Evolutionary conservation across 2,113 vertebrate genomes (phyloP).

Genomic region (Notiomystis cincta): DNA sequence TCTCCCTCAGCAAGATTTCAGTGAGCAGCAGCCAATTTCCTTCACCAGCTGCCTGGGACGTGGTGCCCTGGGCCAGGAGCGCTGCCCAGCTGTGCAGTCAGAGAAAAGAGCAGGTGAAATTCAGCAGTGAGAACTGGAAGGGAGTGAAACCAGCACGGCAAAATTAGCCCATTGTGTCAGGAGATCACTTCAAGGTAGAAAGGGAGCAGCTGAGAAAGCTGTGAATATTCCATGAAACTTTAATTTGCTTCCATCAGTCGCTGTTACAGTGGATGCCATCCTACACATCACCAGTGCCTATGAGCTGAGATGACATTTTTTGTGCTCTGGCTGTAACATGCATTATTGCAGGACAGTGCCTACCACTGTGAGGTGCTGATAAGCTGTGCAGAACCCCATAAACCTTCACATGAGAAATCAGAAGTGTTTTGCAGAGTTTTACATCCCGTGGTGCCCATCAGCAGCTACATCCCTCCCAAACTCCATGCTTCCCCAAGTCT

Average conservation of each 20-base stretch:
- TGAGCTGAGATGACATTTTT: neutral
- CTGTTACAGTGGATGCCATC: neutral
- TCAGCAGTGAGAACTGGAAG: neutral
- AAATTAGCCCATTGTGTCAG: neutral
- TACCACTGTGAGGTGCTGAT: neutral
- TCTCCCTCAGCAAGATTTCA: neutral
- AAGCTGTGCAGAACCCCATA: neutral
- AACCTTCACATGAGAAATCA: neutral
- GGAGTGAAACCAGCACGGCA: neutral
- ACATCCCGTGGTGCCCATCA: fast-evolving
- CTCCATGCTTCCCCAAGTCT: neutral
- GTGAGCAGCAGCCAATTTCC: neutral
- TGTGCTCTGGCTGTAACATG: fast-evolving
- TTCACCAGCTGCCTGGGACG: neutral
- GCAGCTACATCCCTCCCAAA: neutral
- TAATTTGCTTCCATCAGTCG: neutral
- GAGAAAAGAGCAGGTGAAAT: neutral
- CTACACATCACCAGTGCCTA: neutral
- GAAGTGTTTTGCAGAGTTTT: neutral
- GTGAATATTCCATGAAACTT: neutral
- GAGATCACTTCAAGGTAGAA: neutral
- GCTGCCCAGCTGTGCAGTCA: neutral
- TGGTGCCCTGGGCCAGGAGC: neutral
- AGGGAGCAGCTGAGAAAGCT: neutral
- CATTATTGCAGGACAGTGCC: fast-evolving